Evolutionary conservation across 2,797 vertebrate genomes (phyloP), one percentile per base, ranked within the genome.

Genomic region (Sciaenops ocellatus): DNA sequence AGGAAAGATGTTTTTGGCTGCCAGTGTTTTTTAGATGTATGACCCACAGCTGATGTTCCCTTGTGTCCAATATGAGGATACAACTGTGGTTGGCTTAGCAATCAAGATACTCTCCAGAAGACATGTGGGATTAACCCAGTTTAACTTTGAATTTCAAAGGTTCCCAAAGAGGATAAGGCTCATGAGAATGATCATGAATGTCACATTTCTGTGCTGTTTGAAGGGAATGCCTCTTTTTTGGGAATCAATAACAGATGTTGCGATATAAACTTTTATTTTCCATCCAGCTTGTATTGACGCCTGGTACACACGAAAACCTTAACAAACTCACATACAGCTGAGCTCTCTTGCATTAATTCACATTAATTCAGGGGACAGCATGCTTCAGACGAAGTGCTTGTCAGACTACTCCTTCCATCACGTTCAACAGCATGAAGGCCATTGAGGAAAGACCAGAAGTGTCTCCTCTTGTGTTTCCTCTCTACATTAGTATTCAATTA

Each of bases 81-180:
- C 78, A 84, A 76, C 78, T 80, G 78, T 30, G 78, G 81, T 84
- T 84, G 77, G 74, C 85, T 74, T 69, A 65, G 82, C 78, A 76
- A 82, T 86, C 79, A 76, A 80, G 55, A 78, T 82, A 47, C 78
- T 90, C 79, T 83, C 78, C 84, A 84, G 76, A 87, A 92, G 85
- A 90, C 88, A 87, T 87, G 59, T 79, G 82, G 89, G 83, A 91
- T 90, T 88, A 82, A 85, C 84, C 78, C 82, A 89, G 76, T 83
- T 90, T 87, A 78, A 65, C 72, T 87, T 75, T 73, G 72, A 87
- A 84, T 88, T 91, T 82, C 66, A 86, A 83, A 86, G 71, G 62
- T 82, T 90, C 82, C 83, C 82, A 78, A 78, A 87, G 85, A 89
- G 69, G 74, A 83, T 75, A 50, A 85, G 78, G 57, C 84, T 65